Conservation (phyloP, 2,113 vertebrate genomes). For the Melanocharis versteri region DNA sequence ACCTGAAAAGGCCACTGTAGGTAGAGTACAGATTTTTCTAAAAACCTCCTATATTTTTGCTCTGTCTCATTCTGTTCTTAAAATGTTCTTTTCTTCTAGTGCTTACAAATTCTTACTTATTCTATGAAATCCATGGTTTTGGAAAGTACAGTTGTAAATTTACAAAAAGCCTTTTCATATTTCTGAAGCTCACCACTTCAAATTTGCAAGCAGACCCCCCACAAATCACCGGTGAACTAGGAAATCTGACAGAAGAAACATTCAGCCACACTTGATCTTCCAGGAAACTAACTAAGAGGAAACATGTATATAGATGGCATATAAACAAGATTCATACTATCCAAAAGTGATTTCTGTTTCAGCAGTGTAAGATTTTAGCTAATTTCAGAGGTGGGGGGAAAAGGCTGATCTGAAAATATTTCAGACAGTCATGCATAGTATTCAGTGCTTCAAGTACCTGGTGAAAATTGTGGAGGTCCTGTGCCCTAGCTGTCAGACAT, state of each 20-base stretch:
- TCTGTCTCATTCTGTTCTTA: neutral
- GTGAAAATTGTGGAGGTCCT: neutral
- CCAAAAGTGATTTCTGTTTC: neutral
- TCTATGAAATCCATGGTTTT: neutral
- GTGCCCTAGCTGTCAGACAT: neutral
- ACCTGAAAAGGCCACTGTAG: neutral
- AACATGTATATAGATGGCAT: neutral
- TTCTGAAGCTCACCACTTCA: neutral
- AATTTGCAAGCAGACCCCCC: neutral
- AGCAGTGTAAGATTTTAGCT: neutral
- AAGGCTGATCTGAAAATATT: neutral
- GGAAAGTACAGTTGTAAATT: neutral
- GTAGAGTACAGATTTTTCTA: neutral
- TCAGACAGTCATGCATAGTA: neutral
- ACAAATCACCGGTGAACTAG: neutral
- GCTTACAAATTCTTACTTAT: neutral
- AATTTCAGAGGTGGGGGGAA: neutral
- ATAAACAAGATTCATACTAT: neutral
- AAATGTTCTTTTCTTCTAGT: neutral
- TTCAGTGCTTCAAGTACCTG: neutral
- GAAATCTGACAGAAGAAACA: neutral
- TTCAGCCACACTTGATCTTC: neutral
- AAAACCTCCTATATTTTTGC: neutral
- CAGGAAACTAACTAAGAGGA: neutral
- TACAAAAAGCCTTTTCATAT: neutral